Base-by-base conservation (phyloP, 2,113 vertebrate genomes). In the Scytalopus superciliaris region DNA sequence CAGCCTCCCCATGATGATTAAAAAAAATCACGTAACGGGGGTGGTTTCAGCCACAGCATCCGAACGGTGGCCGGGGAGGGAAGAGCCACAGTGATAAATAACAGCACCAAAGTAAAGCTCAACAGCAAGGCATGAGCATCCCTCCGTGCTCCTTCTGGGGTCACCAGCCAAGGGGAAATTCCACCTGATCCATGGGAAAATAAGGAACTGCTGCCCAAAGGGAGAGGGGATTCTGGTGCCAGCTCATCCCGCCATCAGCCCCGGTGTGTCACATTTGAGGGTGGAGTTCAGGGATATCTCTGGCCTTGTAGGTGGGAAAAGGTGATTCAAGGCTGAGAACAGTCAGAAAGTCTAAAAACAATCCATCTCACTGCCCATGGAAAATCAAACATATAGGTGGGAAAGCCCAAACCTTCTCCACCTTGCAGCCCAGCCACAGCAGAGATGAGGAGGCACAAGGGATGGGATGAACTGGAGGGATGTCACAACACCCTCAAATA, bases 1-100 rank as follows among this genome's bases (percentile, higher is more conserved):
- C 77, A 80, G 84, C 87, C 66, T 92, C 95, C 94, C 87, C 73
- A 9, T 10, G 30, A 72, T 75, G 89, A 95, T 96, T 94, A 59
- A 72, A 90, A 91, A 27, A 50, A 67, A 82, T 52, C 30, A 90
- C 87, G 82, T 77, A 88, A 89, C 62, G 35, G 45, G 45, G 59
- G 79, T 57, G 85, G 83, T 79, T 94, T 88, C 79, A 77, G 63
- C 69, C 85, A 15, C 84, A 69, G 64, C 72, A 19, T 63, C 83
- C 5, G 0, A 93, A 40, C 3, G 0, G 81, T 0, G 1, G 60
- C 37, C 22, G 67, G 9, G 9, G 56, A 69, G 76, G 3, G 80
- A n/a, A 37, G 76, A 28, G 3, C 35, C 0, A 6, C 10, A 17
- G 70, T 4, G 14, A 93, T 57, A 84, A 93, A 87, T 45, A 84